Conservation (phyloP, 2,797 vertebrate species). For the Hypotaenidia okinawae region DNA sequence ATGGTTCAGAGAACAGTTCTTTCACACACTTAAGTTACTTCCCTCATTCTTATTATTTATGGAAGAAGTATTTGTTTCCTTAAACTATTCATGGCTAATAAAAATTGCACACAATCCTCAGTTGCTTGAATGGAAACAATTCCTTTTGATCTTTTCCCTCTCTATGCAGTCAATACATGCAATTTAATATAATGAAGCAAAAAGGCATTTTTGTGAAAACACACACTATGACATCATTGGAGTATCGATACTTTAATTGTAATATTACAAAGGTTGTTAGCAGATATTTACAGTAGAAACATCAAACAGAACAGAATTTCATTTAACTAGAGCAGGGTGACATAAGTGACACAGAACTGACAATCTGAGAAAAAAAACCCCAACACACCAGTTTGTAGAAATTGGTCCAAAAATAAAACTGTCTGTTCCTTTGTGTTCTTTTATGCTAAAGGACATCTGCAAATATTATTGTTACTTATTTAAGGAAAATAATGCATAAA, state of each 20-base stretch:
- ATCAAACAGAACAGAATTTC: slow-evolving; percentile 5
- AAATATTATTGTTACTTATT: not conserved
- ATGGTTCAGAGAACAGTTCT: not conserved
- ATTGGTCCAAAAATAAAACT: not conserved
- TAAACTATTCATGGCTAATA: not conserved
- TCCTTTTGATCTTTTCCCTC: not conserved
- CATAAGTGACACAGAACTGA: not conserved
- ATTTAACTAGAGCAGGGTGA: not conserved
- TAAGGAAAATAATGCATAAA: not conserved
- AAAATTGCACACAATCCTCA: not conserved
- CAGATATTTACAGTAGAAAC: not conserved
- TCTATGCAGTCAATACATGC: not conserved
- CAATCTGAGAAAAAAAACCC: not conserved
- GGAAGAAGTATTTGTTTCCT: slow-evolving; percentile 7
- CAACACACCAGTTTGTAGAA: not conserved
- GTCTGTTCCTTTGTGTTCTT: not conserved
- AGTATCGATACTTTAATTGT: not conserved
- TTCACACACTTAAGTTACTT: not conserved
- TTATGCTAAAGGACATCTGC: not conserved
- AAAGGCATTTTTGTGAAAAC: not conserved
- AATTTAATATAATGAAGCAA: not conserved
- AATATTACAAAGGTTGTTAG: not conserved
- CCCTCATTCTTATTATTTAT: not conserved
- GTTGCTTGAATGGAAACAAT: not conserved
- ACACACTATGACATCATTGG: not conserved